Evolutionary conservation across 2,797 vertebrate genomes (phyloP).

Genomic region (Arnoldichthys spilopterus): DNA sequence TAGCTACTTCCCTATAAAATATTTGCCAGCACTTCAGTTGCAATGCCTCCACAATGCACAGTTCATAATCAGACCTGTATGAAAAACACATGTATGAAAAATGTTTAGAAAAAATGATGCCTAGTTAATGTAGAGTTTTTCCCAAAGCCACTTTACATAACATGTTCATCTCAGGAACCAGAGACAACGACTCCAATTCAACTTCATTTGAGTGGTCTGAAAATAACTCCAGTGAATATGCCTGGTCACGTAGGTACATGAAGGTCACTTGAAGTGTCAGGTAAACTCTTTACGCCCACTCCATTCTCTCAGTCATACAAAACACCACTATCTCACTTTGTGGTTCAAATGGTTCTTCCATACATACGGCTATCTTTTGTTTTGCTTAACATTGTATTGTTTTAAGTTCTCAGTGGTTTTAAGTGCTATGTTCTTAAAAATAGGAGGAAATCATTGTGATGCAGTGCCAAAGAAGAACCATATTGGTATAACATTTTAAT

Average conservation of each 20-base stretch:
- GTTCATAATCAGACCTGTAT: not conserved
- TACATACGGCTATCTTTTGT: not conserved
- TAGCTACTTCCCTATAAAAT: not conserved
- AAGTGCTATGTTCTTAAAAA: not conserved
- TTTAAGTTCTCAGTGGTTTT: not conserved
- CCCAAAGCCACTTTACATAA: constrained; percentile 12
- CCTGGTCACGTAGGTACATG: not conserved
- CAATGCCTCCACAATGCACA: not conserved
- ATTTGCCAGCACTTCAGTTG: not conserved
- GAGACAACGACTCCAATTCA: constrained; percentile 5
- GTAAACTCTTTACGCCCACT: constrained; percentile 12
- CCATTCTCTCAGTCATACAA: not conserved
- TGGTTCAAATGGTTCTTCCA: not conserved
- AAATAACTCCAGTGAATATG: constrained; percentile 22
- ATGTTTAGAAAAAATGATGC: not conserved
- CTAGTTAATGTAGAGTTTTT: not conserved
- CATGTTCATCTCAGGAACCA: not conserved
- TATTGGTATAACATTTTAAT: too few species aligned
- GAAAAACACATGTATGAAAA: not conserved
- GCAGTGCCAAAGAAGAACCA: too few species aligned
- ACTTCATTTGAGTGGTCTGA: constrained; percentile 7
- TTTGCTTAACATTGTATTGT: not conserved
- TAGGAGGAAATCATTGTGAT: too few species aligned
- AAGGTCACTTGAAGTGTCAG: constrained; percentile 5
- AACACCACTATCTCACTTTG: not conserved